A percentile compares a stretch with the other conserved stretches of the same genome.
Conservation (phyloP, 2,113 vertebrate species). For the Poecile atricapillus region DNA sequence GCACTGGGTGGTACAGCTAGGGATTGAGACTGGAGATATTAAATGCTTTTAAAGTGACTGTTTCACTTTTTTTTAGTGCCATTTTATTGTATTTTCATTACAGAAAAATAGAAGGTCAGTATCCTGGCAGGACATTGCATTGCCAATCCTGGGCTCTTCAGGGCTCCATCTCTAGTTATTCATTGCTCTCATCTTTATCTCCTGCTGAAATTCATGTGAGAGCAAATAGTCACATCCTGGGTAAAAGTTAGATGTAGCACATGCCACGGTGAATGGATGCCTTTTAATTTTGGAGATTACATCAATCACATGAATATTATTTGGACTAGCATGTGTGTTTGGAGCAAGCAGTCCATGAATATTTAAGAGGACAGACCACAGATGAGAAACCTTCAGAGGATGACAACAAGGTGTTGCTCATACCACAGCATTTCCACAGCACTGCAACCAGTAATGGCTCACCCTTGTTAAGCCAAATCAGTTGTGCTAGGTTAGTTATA, state of each 20-base stretch:
- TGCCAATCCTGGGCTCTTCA: slow-evolving; percentile 8
- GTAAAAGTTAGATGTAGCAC: slow-evolving; percentile 12
- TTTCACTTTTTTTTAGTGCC: neutral
- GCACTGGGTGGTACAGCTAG: neutral
- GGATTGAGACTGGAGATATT: neutral
- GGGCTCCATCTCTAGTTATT: slow-evolving; percentile 11
- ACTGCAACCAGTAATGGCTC: neutral
- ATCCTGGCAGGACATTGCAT: slow-evolving; percentile 10
- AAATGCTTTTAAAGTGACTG: neutral
- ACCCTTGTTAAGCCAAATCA: neutral
- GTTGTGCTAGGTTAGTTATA: neutral
- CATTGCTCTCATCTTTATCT: slow-evolving; percentile 21
- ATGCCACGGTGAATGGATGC: neutral
- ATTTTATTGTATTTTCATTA: slow-evolving; percentile 42
- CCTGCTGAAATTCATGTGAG: neutral
- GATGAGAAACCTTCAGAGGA: neutral
- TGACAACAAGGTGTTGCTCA: neutral
- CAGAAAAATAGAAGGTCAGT: slow-evolving; percentile 50
- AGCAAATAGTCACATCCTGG: slow-evolving; percentile 7
- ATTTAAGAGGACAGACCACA: slow-evolving; percentile 5
- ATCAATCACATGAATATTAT: slow-evolving; percentile 15
- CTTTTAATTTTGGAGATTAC: slow-evolving; percentile 54
- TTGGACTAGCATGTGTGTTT: neutral
- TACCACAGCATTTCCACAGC: neutral
- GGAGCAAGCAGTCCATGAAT: slow-evolving; percentile 17